A percentile compares a stretch with the other conserved stretches of the same genome.
phyloP scores from a whole-genome alignment of 1,140 invertebrate species.

The Oedothorax gibbosus region DNA sequence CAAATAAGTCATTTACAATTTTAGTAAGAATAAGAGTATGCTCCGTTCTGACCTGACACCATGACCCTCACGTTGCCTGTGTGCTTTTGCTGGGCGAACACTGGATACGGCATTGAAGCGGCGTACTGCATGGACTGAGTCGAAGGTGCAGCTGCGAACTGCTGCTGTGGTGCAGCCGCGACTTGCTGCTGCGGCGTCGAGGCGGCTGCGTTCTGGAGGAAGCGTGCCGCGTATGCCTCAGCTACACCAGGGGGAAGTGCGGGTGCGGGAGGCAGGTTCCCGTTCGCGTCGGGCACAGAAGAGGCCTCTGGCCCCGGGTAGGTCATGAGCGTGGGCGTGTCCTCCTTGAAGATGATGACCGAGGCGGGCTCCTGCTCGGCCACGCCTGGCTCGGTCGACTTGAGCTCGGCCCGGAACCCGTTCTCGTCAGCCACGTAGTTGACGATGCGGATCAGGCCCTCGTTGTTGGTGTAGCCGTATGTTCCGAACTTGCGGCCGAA shows the following conservation, averaged over 20 bases:
- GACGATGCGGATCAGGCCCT: conserved; percentile 65
- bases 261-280: conserved; percentile 39
- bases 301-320: conserved; percentile 53
- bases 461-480: conserved; percentile 64
- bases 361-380: conserved; percentile 63
- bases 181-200: neutral
- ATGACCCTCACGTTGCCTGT: conserved; percentile 7
- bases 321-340: conserved; percentile 60
- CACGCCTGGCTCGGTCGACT: conserved; percentile 65
- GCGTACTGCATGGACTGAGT: no score
- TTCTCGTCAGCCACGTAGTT: conserved; percentile 65
- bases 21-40: conserved; percentile 30
- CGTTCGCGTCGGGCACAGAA: conserved; percentile 42
- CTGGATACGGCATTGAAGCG: neutral
- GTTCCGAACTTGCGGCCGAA: conserved; percentile 63
- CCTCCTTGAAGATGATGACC: conserved; percentile 64
- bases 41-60: neutral
- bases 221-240: neutral
- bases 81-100: conserved; percentile 6
- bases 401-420: conserved; percentile 62
- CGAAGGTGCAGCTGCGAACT: conserved; percentile 9
- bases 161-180: conserved; percentile 2
- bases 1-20: neutral
- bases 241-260: neutral
- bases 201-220: neutral